Percentiles rank a stretch among this genome's conserved stretches.
Conservation (phyloP, 1,140 invertebrate genomes). For the Drosophila ogumai region DNA sequence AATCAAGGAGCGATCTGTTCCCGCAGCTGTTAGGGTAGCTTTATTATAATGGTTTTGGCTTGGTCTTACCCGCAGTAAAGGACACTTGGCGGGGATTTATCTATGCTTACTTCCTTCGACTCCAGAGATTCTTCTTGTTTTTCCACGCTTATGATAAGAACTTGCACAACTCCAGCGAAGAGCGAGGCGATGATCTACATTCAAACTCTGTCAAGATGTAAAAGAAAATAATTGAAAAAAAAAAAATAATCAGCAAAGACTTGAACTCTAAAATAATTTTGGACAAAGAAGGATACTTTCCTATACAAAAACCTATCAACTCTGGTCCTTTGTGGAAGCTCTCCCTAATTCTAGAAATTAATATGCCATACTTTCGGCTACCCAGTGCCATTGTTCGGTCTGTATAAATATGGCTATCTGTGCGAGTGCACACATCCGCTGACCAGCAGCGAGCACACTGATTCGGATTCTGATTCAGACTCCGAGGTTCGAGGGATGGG, state of each 20-base stretch:
- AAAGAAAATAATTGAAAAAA: too few relatives aligned
- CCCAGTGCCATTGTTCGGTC: constrained; percentile 4
- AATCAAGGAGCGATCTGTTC: too few relatives aligned
- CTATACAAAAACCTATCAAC: background rate
- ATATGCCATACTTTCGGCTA: constrained; percentile 12
- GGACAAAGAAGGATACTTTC: background rate
- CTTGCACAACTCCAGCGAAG: too few relatives aligned
- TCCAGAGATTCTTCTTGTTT: too few relatives aligned
- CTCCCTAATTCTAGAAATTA: constrained; percentile 2
- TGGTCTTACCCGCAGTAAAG: too few relatives aligned
- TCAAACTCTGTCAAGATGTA: too few relatives aligned
- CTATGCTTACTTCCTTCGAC: too few relatives aligned
- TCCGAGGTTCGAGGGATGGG: background rate
- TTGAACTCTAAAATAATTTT: background rate
- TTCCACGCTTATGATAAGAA: too few relatives aligned
- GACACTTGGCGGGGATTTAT: too few relatives aligned
- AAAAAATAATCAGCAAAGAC: background rate
- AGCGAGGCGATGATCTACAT: too few relatives aligned
- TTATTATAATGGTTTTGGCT: too few relatives aligned
- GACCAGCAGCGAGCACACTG: constrained; percentile 10
- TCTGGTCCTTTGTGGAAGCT: background rate
- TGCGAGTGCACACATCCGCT: constrained; percentile 22
- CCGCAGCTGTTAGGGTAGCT: too few relatives aligned
- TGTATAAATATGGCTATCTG: constrained; percentile 23
- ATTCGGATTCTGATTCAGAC: background rate